phyloP scores from a whole-genome alignment of 2,113 vertebrate species.

The Corythaixoides concolor region DNA sequence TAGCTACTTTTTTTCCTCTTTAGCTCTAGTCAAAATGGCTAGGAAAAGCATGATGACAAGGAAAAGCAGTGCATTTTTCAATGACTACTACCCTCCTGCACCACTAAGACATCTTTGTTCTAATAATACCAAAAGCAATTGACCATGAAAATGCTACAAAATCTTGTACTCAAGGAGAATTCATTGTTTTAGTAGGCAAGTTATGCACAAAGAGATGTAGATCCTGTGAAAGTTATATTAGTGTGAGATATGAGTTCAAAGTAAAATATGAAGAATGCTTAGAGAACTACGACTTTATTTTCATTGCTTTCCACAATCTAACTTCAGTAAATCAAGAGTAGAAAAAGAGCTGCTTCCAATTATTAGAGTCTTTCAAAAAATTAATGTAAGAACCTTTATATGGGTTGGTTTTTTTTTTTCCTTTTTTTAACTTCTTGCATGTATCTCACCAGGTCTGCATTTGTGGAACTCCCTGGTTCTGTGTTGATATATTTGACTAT shows the following conservation, averaged over 20 bases:
- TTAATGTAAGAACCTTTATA: background rate
- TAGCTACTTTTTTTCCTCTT: background rate
- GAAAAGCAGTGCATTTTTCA: conserved; percentile 17
- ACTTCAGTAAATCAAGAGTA: background rate
- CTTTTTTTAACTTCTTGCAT: background rate
- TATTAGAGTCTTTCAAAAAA: background rate
- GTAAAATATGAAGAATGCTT: background rate
- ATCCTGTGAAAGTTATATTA: background rate
- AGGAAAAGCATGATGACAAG: background rate
- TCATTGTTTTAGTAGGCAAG: conserved; percentile 19
- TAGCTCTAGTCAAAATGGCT: background rate
- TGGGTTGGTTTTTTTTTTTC: background rate
- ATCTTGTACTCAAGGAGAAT: background rate
- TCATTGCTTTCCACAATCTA: background rate
- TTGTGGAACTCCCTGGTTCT: background rate
- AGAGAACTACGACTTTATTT: background rate
- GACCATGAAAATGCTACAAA: conserved; percentile 13
- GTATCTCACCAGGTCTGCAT: background rate
- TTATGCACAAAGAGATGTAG: background rate
- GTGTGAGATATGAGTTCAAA: background rate
- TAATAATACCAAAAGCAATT: conserved; percentile 28
- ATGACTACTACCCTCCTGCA: background rate
- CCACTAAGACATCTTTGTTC: conserved; percentile 18
- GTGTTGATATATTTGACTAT: background rate
- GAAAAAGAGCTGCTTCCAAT: background rate